phyloP scores from a whole-genome alignment of 2,797 vertebrate genomes.

The Diglossa cyanea region DNA sequence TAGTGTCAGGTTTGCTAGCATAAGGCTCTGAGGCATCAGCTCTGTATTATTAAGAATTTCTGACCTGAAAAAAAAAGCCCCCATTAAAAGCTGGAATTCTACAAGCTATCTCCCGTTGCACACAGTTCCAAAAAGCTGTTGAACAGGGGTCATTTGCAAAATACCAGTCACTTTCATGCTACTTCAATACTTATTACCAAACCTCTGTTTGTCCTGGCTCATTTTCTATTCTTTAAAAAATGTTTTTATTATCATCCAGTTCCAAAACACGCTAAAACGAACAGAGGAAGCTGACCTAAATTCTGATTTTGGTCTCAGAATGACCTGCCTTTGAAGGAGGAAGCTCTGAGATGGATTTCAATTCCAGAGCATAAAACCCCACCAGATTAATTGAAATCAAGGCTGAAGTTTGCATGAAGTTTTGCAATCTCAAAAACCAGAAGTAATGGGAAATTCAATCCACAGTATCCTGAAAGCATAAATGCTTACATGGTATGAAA shows the following conservation, averaged over 20 bases:
- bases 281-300: neutral
- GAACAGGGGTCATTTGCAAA: conserved; percentile 36
- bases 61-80: neutral
- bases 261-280: neutral
- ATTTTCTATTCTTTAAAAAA: neutral
- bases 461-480: neutral
- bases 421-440: neutral
- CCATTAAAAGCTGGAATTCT: conserved; percentile 23
- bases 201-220: neutral
- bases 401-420: neutral
- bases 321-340: neutral
- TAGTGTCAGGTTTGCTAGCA: conserved; percentile 34
- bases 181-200: conserved; percentile 16
- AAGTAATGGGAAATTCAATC: neutral
- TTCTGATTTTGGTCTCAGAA: neutral
- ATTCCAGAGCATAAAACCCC: neutral
- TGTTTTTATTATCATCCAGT: neutral
- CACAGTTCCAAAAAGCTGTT: conserved; percentile 23
- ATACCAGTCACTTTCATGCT: conserved; percentile 46
- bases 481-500: neutral
- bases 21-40: conserved; percentile 36
- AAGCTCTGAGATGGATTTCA: neutral
- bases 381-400: neutral
- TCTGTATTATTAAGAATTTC: conserved; percentile 50
- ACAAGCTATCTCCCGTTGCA: conserved; percentile 22